These are phyloP conservation scores for Matsumurasca onukii DNA, from an alignment of 1,140 invertebrate species.

Conservation along the genomic window DNA sequence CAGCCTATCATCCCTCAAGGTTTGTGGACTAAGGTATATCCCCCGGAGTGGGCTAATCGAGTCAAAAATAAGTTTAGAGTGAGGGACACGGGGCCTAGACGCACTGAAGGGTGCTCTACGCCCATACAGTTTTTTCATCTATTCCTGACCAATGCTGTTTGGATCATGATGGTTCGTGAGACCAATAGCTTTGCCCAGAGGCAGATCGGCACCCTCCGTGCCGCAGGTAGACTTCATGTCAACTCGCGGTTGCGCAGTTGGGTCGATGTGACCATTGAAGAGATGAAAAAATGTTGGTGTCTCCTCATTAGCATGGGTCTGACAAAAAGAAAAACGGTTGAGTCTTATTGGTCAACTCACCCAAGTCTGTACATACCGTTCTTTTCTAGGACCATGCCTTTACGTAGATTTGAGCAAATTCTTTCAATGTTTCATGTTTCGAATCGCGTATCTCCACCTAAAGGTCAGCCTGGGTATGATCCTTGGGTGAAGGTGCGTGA, in stretches of 20 bases:
- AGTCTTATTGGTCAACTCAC: slow-evolving; percentile 8
- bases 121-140: neutral
- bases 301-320: slow-evolving; percentile 25
- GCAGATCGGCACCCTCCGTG: no score
- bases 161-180: no score
- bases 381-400: slow-evolving; percentile 10
- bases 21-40: no score
- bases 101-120: no score
- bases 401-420: slow-evolving; percentile 20
- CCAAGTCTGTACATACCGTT: slow-evolving; percentile 8
- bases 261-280: slow-evolving; percentile 4
- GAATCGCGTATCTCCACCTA: neutral
- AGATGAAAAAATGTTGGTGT: slow-evolving; percentile 24
- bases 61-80: no score
- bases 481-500: slow-evolving; percentile 19
- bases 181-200: no score
- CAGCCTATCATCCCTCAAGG: no score
- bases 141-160: neutral
- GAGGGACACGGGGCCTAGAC: neutral
- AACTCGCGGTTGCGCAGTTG: neutral
- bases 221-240: no score
- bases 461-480: slow-evolving; percentile 21
- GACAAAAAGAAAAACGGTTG: slow-evolving; percentile 8
- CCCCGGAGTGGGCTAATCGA: no score
- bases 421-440: neutral